Conservation (phyloP, 2,797 vertebrate genomes). For the Hephaestus fuliginosus region DNA sequence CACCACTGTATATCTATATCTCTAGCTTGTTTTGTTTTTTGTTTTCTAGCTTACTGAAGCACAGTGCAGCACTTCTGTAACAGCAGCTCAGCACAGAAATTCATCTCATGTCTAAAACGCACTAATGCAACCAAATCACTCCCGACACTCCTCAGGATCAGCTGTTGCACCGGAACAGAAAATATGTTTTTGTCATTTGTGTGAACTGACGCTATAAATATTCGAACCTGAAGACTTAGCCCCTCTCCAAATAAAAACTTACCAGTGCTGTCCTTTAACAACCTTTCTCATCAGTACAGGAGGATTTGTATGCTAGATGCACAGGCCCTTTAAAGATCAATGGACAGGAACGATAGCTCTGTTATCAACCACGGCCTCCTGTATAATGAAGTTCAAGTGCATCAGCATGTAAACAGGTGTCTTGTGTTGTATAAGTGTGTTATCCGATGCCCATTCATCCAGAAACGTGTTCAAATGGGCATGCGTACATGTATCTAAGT, state of each 20-base stretch:
- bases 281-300: conserved; percentile 15
- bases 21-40: no score
- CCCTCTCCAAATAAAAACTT: no score
- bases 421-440: conserved; percentile 31
- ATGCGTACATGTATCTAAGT: conserved; percentile 9
- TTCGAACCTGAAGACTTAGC: background rate
- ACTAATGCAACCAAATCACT: background rate
- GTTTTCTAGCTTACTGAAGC: no score
- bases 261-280: conserved; percentile 34
- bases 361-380: conserved; percentile 45
- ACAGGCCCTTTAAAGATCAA: conserved; percentile 43
- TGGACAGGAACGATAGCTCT: conserved; percentile 45
- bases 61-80: background rate
- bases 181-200: background rate
- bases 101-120: background rate
- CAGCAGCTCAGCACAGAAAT: background rate
- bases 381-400: conserved; percentile 48
- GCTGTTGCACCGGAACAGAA: background rate
- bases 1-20: background rate
- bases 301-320: conserved; percentile 43
- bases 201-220: background rate
- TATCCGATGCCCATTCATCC: conserved; percentile 45
- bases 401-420: conserved; percentile 41
- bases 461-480: conserved; percentile 41
- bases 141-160: background rate